Evolutionary conservation across 92 coral and sea anemone genomes (phyloP).

Genomic region (Nematostella vectensis): DNA sequence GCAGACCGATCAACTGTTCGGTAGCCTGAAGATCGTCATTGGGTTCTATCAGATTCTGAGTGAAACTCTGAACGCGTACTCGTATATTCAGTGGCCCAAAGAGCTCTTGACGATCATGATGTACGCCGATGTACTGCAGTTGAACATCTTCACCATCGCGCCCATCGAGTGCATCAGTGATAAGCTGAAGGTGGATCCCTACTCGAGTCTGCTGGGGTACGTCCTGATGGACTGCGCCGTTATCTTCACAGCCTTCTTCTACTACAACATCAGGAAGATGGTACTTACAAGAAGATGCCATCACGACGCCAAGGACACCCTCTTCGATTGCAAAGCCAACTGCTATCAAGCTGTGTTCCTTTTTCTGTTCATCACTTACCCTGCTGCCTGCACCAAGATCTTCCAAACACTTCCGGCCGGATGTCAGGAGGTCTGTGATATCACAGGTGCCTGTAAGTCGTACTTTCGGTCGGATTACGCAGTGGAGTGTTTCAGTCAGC

Average conservation of each 20-base stretch:
- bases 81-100: conserved; percentile 7
- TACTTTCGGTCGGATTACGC: conserved; percentile 6
- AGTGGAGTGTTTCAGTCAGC: conserved; percentile 6
- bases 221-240: no score
- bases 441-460: conserved; percentile 4
- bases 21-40: no score
- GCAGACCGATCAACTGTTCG: no score
- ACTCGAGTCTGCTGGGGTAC: no score
- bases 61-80: background rate
- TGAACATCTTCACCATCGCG: conserved; percentile 11
- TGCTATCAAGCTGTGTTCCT: conserved; percentile 5
- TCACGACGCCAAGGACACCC: no score
- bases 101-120: background rate
- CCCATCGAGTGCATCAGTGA: no score
- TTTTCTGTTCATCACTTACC: conserved; percentile 5
- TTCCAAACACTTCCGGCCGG: conserved; percentile 7
- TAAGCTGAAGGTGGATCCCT: no score
- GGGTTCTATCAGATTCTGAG: conserved; percentile 4
- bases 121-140: conserved; percentile 4
- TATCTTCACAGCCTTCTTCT: no score
- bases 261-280: no score
- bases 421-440: no score
- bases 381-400: conserved; percentile 2
- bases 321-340: no score
- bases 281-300: no score